Evolutionary conservation across 2,888 invertebrate species (phyloP), one percentile per base, ranked within the genome.

Genomic region (Mythimna impura): DNA sequence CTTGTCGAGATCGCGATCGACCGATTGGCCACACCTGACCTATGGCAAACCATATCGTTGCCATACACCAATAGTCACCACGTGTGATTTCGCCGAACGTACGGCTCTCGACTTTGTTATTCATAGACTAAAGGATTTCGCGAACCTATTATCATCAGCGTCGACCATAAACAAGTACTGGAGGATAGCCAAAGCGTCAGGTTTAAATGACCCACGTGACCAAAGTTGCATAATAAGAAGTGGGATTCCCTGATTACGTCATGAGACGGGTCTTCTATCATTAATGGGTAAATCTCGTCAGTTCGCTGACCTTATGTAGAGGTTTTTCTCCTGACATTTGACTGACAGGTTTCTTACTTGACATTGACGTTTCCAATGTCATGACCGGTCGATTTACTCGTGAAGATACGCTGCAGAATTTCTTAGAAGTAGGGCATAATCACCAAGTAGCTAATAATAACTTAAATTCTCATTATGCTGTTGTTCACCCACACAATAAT

Each of bases 81-180:
- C 54, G 66, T 78, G 54, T 57, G 10, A 43, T 10, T 70, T 82
- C 72, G 57, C 34, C 52, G 82, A 77, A 77, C 52, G 58, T 66
- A 74, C 52, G 73, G 69, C 58, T 64, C 60, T 70, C 52, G 36
- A 76, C 70, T 77, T 78, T 71, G 81, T 74, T 79, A 73, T 81
- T 73, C 78, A 71, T 78, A 75, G 70, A 71, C 60, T 57, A 81
- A 62, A 69, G 62, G 68, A 66, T 79, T 79, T 76, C 50, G 57
- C 71, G 87, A 86, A 84, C 73, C 73, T 66, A 86, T 86, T 84
- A 84, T 76, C 85, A 84, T 78, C 72, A 73, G 67, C 65, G 76
- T 65, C 58, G 63, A 60, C 70, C 57, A 78, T 81, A 73, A 82
- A 63, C 72, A 73, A 63, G 60, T 66, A 65, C 76, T 84, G 84